Conservation (phyloP, 2,797 vertebrate genomes). For the Gadopsis marmoratus region DNA sequence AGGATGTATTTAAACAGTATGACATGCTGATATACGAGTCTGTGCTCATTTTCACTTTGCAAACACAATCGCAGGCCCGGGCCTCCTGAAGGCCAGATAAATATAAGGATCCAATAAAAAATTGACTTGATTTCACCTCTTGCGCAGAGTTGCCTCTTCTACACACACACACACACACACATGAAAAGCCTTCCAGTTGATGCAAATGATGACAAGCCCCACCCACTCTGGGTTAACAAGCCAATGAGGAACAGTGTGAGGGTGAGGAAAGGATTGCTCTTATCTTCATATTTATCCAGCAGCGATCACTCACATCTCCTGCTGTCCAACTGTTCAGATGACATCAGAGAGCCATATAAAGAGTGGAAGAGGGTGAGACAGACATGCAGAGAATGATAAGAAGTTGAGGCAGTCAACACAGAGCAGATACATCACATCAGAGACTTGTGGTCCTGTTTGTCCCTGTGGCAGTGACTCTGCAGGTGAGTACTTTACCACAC, state of each 20-base stretch:
- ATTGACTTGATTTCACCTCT: constrained; percentile 64
- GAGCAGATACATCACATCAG: constrained; percentile 3
- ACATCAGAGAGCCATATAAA: constrained; percentile 13
- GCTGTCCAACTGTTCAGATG: constrained; percentile 21
- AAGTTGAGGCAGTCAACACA: constrained; percentile 1
- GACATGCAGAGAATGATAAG: constrained; percentile 10
- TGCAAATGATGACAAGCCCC: constrained; percentile 33
- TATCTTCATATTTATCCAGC: constrained; percentile 59
- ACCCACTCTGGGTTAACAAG: constrained; percentile 48
- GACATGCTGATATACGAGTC: neutral
- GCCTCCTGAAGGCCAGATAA: constrained; percentile 25
- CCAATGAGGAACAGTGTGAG: constrained; percentile 56
- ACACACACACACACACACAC: constrained; percentile 24
- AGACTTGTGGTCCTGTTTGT: constrained; percentile 23
- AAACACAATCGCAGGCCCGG: constrained; percentile 3
- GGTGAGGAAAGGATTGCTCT: constrained; percentile 63
- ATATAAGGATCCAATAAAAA: constrained; percentile 57
- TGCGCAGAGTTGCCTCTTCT: constrained; percentile 32
- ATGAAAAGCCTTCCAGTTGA: constrained; percentile 5
- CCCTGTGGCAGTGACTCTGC: constrained; percentile 29
- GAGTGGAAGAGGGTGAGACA: neutral
- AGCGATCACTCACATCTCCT: constrained; percentile 36
- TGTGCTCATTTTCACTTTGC: constrained; percentile 32
- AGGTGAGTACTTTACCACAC: constrained; percentile 65
- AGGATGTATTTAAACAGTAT: constrained; percentile 40